phyloP scores from a whole-genome alignment of 2,113 vertebrate genomes.

The Phaethornis superciliosus region DNA sequence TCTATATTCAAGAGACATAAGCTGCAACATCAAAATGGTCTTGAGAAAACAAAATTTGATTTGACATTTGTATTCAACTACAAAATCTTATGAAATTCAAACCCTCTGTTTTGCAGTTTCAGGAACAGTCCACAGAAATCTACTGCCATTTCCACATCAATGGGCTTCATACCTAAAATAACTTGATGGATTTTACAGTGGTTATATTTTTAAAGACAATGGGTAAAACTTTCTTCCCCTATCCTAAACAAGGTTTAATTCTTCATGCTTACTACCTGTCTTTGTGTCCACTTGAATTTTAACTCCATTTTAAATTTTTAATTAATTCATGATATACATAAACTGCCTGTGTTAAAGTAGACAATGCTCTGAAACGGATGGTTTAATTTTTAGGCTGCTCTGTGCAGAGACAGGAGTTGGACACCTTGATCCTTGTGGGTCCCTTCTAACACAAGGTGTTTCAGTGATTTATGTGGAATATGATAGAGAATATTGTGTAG shows the following conservation, averaged over 20 bases:
- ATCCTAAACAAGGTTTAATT: neutral
- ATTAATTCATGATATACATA: neutral
- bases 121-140: neutral
- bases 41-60: neutral
- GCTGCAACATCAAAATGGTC: neutral
- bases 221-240: neutral
- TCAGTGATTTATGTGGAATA: neutral
- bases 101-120: neutral
- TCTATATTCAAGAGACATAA: neutral
- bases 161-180: neutral
- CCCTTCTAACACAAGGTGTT: neutral
- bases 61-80: neutral
- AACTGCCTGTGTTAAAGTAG: neutral
- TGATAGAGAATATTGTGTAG: neutral
- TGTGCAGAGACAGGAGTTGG: neutral
- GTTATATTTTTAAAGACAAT: neutral
- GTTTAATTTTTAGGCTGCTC: neutral
- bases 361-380: neutral
- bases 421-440: rapidly evolving
- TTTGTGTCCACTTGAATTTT: neutral
- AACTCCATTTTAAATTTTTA: neutral
- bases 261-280: neutral
- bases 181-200: neutral
- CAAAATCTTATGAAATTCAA: neutral
- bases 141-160: neutral